Conservation (phyloP, 2,113 vertebrate species). For the Sceloporus undulatus region DNA sequence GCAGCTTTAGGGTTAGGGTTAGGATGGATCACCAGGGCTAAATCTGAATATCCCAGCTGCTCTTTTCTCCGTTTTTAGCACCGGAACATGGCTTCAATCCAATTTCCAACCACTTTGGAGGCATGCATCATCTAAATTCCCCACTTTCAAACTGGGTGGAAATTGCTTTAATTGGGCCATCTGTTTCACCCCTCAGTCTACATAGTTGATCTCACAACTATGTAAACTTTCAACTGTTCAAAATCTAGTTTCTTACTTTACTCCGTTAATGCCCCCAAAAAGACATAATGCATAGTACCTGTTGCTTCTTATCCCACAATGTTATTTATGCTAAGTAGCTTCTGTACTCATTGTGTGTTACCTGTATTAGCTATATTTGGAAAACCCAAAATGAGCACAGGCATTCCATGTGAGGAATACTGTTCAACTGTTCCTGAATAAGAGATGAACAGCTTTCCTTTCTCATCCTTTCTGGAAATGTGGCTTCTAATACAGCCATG, state of each 20-base stretch:
- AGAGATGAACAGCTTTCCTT: too few species aligned
- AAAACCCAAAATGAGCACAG: not conserved
- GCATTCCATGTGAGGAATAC: not conserved
- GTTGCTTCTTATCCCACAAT: not conserved
- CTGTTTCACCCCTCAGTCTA: not conserved
- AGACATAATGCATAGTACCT: too few species aligned
- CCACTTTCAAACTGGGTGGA: too few species aligned
- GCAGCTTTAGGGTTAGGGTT: too few species aligned
- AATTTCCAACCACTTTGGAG: too few species aligned
- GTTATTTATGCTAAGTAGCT: not conserved
- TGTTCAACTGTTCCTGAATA: not conserved
- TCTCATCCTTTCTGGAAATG: not conserved
- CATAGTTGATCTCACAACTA: not conserved
- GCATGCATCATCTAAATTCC: too few species aligned
- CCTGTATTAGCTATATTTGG: not conserved
- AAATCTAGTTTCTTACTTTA: not conserved
- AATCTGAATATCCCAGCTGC: too few species aligned
- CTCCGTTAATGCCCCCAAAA: not conserved
- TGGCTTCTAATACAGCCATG: not conserved
- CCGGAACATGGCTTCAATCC: too few species aligned
- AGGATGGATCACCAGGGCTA: too few species aligned
- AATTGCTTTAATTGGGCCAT: too few species aligned
- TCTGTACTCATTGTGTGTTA: not conserved
- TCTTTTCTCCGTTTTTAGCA: too few species aligned
- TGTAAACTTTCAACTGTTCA: not conserved